These are phyloP conservation scores for Mesocentrotus franciscanus DNA, from an alignment of 53 echinoderm and acorn worm genomes.

Conservation along the genomic window DNA sequence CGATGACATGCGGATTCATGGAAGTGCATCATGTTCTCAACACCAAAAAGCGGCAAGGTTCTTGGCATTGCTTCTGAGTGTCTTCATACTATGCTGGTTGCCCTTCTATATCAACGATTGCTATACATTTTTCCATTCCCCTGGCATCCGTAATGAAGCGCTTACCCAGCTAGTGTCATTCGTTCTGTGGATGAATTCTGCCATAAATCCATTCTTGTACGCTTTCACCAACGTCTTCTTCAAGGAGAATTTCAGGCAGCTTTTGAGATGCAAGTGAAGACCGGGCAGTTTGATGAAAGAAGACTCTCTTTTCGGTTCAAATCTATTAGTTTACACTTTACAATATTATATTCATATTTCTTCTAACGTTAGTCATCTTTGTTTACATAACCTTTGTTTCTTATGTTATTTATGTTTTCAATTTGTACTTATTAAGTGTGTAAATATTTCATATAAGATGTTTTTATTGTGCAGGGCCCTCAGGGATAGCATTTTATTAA, in stretches of 20 bases:
- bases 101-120: slow-evolving; percentile 10
- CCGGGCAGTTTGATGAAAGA: too few relatives aligned
- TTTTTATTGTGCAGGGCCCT: too few relatives aligned
- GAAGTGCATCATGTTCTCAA: background rate
- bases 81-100: slow-evolving; percentile 22
- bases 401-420: too few relatives aligned
- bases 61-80: background rate
- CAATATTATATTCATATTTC: too few relatives aligned
- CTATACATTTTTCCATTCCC: background rate
- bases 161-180: background rate
- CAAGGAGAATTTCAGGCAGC: background rate
- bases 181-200: background rate
- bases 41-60: slow-evolving; percentile 32
- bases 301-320: too few relatives aligned
- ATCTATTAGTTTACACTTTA: too few relatives aligned
- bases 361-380: too few relatives aligned
- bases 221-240: slow-evolving; percentile 32
- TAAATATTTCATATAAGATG: too few relatives aligned
- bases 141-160: background rate
- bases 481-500: too few relatives aligned
- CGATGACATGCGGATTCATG: slow-evolving; percentile 1
- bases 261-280: background rate
- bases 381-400: too few relatives aligned
- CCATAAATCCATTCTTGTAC: slow-evolving; percentile 36
- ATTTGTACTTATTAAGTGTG: too few relatives aligned